Evolutionary conservation across 2,113 vertebrate genomes (phyloP).

Genomic region (Peromyscus maniculatus): DNA sequence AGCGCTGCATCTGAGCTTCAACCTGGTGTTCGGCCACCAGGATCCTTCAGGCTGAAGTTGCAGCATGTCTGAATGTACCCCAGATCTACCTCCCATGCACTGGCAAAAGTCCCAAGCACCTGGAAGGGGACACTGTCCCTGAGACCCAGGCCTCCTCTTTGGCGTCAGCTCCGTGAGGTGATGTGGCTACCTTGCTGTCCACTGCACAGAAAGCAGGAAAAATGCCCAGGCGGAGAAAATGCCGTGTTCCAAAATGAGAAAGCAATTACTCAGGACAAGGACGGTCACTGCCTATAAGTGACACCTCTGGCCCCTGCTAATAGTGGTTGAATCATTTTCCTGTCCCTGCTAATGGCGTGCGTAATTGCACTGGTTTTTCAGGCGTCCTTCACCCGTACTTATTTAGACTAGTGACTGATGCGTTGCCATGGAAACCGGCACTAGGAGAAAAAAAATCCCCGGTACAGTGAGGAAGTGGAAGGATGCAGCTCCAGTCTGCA

Average conservation of each 20-base stretch:
- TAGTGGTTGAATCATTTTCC: slow-evolving; percentile 87
- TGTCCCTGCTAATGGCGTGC: slow-evolving; percentile 87
- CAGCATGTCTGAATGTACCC: not conserved
- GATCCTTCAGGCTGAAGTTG: not conserved
- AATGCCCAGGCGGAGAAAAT: not conserved
- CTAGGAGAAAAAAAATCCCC: slow-evolving; percentile 86
- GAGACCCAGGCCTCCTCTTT: not conserved
- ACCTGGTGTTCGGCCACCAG: fast-evolving
- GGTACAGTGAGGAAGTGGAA: slow-evolving; percentile 89
- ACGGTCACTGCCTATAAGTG: slow-evolving; percentile 72
- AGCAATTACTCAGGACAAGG: slow-evolving; percentile 72
- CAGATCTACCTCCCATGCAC: not conserved
- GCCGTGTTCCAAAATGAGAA: not conserved
- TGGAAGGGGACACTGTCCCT: not conserved
- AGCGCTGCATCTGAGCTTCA: not conserved
- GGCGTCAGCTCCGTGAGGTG: fast-evolving
- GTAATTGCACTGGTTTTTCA: slow-evolving; percentile 89
- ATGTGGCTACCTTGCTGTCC: not conserved
- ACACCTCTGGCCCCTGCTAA: slow-evolving; percentile 83
- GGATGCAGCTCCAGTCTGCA: slow-evolving; percentile 85
- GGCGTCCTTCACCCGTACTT: slow-evolving; percentile 92
- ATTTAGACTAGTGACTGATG: slow-evolving; percentile 96
- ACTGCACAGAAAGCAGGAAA: not conserved
- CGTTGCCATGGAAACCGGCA: slow-evolving; percentile 95
- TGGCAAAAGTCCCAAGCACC: not conserved